phyloP scores from a whole-genome alignment of 2,797 vertebrate genomes.

The Perdix hodgsoniae region DNA sequence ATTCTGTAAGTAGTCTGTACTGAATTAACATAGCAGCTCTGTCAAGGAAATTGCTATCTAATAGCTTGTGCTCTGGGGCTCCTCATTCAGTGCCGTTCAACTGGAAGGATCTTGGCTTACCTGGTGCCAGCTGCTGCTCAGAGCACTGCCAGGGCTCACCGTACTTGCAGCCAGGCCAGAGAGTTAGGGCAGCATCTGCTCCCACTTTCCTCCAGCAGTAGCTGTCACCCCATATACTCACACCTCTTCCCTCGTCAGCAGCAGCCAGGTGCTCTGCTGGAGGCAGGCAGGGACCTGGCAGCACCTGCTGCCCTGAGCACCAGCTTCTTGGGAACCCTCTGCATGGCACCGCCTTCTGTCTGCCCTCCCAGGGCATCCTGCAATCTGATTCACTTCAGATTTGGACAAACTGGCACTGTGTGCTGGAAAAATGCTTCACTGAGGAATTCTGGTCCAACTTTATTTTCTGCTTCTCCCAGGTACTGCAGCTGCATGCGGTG shows the following conservation, averaged over 20 bases:
- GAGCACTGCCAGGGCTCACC: neutral
- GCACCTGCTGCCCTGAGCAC: fast-evolving
- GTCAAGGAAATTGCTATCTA: neutral
- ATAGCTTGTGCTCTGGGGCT: constrained; percentile 3
- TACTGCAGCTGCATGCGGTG: neutral
- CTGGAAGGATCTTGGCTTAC: neutral
- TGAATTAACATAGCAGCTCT: constrained; percentile 32
- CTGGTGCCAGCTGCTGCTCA: fast-evolving
- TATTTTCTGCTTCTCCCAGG: neutral
- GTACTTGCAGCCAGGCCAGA: neutral
- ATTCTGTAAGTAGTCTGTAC: constrained; percentile 13
- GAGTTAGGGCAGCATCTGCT: constrained; percentile 1
- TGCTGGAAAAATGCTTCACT: fast-evolving
- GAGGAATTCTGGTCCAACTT: neutral
- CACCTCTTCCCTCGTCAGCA: constrained; percentile 19
- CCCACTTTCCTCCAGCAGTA: neutral
- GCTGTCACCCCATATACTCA: constrained; percentile 13
- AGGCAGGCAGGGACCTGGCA: neutral
- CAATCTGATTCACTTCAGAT: neutral
- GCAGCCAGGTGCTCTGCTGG: neutral
- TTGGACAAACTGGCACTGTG: neutral
- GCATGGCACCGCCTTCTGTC: neutral
- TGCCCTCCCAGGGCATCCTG: neutral
- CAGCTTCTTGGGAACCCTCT: fast-evolving
- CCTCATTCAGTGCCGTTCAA: neutral